Percentiles rank a stretch among this genome's conserved stretches.
Evolutionary conservation across 2,888 invertebrate genomes (phyloP).

Genomic region (Philereme vetulata): DNA sequence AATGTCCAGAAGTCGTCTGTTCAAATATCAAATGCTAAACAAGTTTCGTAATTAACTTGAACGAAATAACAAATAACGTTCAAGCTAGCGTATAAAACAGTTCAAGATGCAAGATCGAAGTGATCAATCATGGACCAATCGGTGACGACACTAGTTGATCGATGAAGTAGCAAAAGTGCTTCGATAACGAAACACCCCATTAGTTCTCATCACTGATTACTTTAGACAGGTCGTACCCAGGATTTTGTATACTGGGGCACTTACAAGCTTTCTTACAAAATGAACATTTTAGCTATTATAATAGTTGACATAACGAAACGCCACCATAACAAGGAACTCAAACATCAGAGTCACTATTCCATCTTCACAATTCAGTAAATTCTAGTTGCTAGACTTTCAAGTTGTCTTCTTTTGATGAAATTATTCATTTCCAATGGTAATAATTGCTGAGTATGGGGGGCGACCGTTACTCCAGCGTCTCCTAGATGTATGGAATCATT

Average conservation of each 20-base stretch:
- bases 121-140: conserved; percentile 62
- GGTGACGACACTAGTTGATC: conserved; percentile 57
- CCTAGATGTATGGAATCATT: conserved; percentile 29
- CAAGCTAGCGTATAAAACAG: conserved; percentile 33
- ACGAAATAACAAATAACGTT: conserved; percentile 19
- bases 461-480: conserved; percentile 25
- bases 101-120: conserved; percentile 37
- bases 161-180: conserved; percentile 60
- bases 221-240: conserved; percentile 10
- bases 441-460: conserved; percentile 24
- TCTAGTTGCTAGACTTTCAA: conserved; percentile 18
- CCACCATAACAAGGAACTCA: neutral
- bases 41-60: conserved; percentile 27
- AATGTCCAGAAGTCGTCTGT: conserved; percentile 21
- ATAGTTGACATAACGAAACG: no score
- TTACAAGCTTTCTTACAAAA: no score
- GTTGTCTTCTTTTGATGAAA: conserved; percentile 17
- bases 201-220: conserved; percentile 47
- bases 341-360: neutral
- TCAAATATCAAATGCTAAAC: conserved; percentile 24
- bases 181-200: conserved; percentile 56
- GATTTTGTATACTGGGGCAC: neutral
- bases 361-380: conserved; percentile 18
- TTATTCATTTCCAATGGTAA: conserved; percentile 26
- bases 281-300: no score